Base-by-base conservation (phyloP, 2,797 vertebrate genomes). In the Pseudopleuronectes americanus region DNA sequence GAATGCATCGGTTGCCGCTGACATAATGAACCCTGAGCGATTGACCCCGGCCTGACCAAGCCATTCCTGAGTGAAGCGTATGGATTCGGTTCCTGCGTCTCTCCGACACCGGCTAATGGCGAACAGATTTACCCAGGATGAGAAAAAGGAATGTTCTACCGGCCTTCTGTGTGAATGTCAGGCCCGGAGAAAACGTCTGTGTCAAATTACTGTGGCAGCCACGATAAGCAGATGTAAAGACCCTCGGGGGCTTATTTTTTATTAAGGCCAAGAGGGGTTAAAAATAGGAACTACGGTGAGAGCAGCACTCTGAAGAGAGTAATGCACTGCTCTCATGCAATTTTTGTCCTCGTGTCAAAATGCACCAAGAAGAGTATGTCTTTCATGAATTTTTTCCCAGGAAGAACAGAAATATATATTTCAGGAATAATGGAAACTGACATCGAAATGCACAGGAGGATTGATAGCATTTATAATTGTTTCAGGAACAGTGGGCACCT, bases 191-290 rank as follows among this genome's bases (percentile, higher is more conserved):
- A 57, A 89, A 85, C 24, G 77, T 89, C 88, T 90, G 83, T 75
- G 81, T 88, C 82, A 83, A 84, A 92, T 93, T 90, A 91, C 79
- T 47, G 74, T 65, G 53, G 81, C 77, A 77, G 84, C 69, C 64
- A 63, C 45, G 86, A 93, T 90, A 92, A 90, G 84, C 84, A 87
- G 76, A 92, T 91, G 77, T 78, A 81, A 89, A 77, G 74, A 81
- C 80, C 76, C 49, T 4, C 63, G 51, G 52, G 52, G 83, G 55
- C 64, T 81, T 85, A 86, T 92, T 89, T 90, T 87, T 45, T 90
- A 84, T 88, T 76, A 74, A 68, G 71, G 69, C 36, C 19, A 19
- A 68, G 68, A 57, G 43, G 70, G 64, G 23, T 16, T 38, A 59
- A 70, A 70, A 68, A 66, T 41, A 68, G 68, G 65, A 43, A 22